Evolutionary conservation across 2,113 vertebrate genomes (phyloP), one percentile per base, ranked within the genome.

Genomic region (Daboia siamensis): DNA sequence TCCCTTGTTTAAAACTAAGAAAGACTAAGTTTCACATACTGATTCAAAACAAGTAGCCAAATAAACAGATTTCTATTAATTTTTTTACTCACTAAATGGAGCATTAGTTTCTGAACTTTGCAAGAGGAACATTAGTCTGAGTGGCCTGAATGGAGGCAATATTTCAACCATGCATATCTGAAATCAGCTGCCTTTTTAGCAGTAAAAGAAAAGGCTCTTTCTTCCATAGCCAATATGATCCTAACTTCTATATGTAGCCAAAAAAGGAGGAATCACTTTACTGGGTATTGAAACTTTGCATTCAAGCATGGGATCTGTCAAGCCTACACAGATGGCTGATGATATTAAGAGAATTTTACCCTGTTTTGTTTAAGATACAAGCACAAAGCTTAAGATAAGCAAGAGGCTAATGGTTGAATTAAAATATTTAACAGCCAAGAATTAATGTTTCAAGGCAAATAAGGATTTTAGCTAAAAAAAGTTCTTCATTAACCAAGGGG

Each of bases 231-330:
- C 33, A 95, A 59, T 86, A 94, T 26, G 10, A 52, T 48, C 23
- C 89, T 48, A 13, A 21, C 93, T 93, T 95, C 94, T 88, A 88
- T 80, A 56, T 20, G 51, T 64, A 23, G 90, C 44, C 59, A 95
- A 94, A 95, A 93, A 46, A 54, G 93, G 87, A 95, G 15, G 89
- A 93, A 95, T 90, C 39, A 48, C n/a, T 93, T 93, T 89, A 3
- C 57, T 84, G 56, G 17, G 13, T 91, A 93, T 94, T 95, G 93
- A 94, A 92, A 96, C 85, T 96, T 94, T 93, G 92, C 91, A 91
- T 57, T 95, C 93, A 95, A 93, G 87, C 92, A 95, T 89, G 80
- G 93, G 93, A 96, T 92, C 85, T 92, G 91, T 94, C 90, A 95
- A 95, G 94, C 92, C 56, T 91, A 94, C 86, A 56, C 52, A 95